Base-by-base conservation (phyloP, 2,113 vertebrate species). In the Illadopsis cleaveri region DNA sequence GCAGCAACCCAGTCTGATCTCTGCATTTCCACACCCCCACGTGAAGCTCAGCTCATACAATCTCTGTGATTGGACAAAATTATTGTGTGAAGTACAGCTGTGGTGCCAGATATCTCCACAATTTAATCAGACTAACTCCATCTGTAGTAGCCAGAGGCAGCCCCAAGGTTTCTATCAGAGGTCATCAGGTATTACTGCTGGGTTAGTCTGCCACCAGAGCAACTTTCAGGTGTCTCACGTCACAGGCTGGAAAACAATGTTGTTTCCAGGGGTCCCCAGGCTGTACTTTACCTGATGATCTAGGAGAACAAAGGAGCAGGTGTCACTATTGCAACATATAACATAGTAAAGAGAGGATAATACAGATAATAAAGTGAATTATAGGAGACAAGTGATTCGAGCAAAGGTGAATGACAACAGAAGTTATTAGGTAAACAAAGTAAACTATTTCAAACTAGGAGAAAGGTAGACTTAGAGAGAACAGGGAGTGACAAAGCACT, bases 1-100 rank as follows among this genome's bases (percentile, higher is more conserved):
- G 10, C 51, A 86, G 31, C 37, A 73, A 15, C 3, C 10, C 5
- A 3, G 15, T 48, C 31, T 23, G 9, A 44, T 8, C 47, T 54
- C 38, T 70, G 56, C n/a, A 53, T 48, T 81, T 72, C 12, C 37
- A 69, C 15, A 53, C 2, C 6, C 5, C 3, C 4, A 50, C 0
- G 0, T 0, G 5, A 90, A 68, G 33, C 23, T 42, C 2, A 0
- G 35, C 45, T 57, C 24, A 12, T 6, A 24, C 23, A 42, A 4
- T 19, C 50, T 54, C 31, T 33, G 27, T 12, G 27, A 62, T 38
- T 16, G 17, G 11, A 21, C 15, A 86, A 83, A 95, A 47, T 31
- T 58, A 23, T 5, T 53, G 44, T 21, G 62, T 2, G 1, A 90
- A 93, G 25, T n/a, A 65, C 17, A 77, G 53, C 17, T 92, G 58